A percentile compares a stretch with the other conserved stretches of the same genome.
phyloP scores from a whole-genome alignment of 2,113 vertebrate species.

The Pristiophorus japonicus region DNA sequence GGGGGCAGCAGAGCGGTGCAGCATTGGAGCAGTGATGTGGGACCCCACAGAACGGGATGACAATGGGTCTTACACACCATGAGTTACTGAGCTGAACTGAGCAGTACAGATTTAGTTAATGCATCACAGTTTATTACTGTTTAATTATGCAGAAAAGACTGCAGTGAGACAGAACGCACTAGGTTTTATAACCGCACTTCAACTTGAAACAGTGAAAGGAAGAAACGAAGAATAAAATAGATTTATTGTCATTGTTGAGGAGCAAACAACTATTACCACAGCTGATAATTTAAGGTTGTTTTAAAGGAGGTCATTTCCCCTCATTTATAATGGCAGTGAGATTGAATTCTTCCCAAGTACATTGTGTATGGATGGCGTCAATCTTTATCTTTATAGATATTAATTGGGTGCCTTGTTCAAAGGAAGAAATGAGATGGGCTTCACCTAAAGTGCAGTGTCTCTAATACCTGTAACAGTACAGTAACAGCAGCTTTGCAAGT shows the following conservation, averaged over 20 bases:
- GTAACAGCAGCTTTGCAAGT: background rate
- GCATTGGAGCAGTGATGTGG: background rate
- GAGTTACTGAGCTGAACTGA: background rate
- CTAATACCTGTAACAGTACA: background rate
- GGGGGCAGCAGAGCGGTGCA: background rate
- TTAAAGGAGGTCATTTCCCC: background rate
- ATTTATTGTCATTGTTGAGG: background rate
- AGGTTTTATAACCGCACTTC: background rate
- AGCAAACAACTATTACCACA: background rate
- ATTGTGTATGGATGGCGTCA: background rate
- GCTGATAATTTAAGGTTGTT: background rate
- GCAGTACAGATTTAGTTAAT: background rate
- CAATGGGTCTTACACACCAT: background rate
- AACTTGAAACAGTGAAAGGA: too few species aligned
- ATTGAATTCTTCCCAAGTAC: background rate
- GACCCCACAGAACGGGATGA: background rate
- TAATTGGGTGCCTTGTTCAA: background rate
- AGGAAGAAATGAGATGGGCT: background rate
- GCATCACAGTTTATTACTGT: background rate
- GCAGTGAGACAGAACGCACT: background rate
- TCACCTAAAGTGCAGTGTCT: background rate
- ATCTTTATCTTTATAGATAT: background rate
- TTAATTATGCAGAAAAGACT: background rate
- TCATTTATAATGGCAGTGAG: background rate
- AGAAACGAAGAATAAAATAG: background rate